Conservation (phyloP, 2,113 vertebrate species). For the Muntiacus muntjak region DNA sequence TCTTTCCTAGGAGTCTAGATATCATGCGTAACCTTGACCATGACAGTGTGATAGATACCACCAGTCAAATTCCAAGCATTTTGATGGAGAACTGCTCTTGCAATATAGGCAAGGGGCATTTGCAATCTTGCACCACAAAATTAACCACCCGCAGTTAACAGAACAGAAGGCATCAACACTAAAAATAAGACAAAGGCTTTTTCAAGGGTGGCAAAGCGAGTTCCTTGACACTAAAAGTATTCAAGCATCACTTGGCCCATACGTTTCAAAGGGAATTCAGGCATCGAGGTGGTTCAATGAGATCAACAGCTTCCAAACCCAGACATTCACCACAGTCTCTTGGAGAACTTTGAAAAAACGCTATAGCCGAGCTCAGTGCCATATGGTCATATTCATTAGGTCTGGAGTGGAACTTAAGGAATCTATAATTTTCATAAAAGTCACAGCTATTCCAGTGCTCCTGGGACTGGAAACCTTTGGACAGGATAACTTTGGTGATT, state of each 20-base stretch:
- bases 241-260: slow-evolving; percentile 24
- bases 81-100: slow-evolving; percentile 30
- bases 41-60: neutral
- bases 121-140: slow-evolving; percentile 18
- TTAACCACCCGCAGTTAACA: slow-evolving; percentile 55
- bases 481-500: slow-evolving; percentile 1
- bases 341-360: neutral
- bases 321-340: neutral
- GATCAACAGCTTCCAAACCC: neutral
- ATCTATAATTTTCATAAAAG: neutral
- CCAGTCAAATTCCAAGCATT: slow-evolving; percentile 23
- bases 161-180: slow-evolving; percentile 30
- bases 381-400: neutral
- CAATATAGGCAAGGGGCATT: neutral
- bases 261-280: neutral
- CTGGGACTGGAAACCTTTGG: neutral
- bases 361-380: neutral
- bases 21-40: neutral
- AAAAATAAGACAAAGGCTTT: slow-evolving; percentile 24
- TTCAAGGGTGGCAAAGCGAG: slow-evolving; percentile 6
- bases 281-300: neutral
- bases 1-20: neutral
- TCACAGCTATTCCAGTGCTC: neutral
- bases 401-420: neutral
- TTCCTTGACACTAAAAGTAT: slow-evolving; percentile 28